Percentiles rank a stretch among this genome's conserved stretches.
Evolutionary conservation across 2,113 vertebrate species (phyloP).

Genomic region (Prunella fulvescens): DNA sequence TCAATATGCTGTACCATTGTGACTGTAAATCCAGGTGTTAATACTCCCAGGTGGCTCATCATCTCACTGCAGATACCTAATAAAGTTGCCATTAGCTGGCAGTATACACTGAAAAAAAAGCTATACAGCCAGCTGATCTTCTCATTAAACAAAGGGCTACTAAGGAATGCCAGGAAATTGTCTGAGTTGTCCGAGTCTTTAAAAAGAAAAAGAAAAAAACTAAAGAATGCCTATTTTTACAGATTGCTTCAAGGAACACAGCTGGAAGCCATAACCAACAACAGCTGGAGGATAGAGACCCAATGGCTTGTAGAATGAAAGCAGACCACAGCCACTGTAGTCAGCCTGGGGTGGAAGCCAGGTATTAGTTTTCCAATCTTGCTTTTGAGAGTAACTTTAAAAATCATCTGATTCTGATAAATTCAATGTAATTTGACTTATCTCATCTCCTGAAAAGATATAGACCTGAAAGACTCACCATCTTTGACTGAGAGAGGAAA

Average conservation of each 20-base stretch:
- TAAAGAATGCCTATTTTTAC: neutral
- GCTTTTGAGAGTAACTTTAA: neutral
- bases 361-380: neutral
- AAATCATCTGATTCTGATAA: conserved; percentile 19
- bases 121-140: conserved; percentile 64
- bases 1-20: conserved; percentile 65
- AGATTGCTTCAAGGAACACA: neutral
- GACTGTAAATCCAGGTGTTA: conserved; percentile 83
- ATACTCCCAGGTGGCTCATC: conserved; percentile 74
- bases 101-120: conserved; percentile 66
- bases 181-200: conserved; percentile 46
- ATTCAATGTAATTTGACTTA: neutral
- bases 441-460: neutral
- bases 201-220: conserved; percentile 11
- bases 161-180: conserved; percentile 61
- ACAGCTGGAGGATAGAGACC: neutral
- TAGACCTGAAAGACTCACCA: neutral
- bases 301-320: neutral
- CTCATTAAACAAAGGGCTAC: conserved; percentile 64
- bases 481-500: neutral
- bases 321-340: neutral
- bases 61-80: conserved; percentile 74
- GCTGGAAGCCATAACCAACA: neutral
- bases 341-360: neutral
- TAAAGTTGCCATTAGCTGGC: conserved; percentile 76